Percentiles rank a stretch among this genome's conserved stretches.
These are phyloP conservation scores for Tiliacea citrago DNA, from an alignment of 2,888 invertebrate genomes.

Conservation along the genomic window DNA sequence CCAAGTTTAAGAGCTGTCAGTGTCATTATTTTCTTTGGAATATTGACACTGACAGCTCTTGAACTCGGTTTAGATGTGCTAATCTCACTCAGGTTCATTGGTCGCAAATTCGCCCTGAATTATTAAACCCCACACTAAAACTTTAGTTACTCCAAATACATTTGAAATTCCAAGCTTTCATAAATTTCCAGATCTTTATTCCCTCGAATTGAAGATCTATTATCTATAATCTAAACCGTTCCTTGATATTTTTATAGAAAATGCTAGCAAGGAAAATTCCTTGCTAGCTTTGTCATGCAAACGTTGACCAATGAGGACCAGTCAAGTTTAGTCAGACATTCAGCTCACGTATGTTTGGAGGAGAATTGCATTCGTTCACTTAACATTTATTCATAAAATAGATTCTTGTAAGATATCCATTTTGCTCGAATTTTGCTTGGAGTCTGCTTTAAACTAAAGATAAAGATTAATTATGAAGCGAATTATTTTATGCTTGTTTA, in stretches of 20 bases:
- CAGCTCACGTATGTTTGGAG: conserved; percentile 73
- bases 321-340: conserved; percentile 69
- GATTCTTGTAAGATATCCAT: conserved; percentile 66
- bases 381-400: conserved; percentile 71
- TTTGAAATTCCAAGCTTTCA: conserved; percentile 9
- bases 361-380: conserved; percentile 72
- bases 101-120: no score
- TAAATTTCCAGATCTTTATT: conserved; percentile 53
- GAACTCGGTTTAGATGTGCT: no score
- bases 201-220: conserved; percentile 42
- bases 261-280: no score
- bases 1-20: no score
- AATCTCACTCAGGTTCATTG: no score
- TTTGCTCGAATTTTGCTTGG: conserved; percentile 42
- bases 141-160: neutral
- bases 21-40: no score
- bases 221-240: conserved; percentile 63
- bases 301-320: conserved; percentile 72
- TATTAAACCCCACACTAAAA: neutral
- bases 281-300: conserved; percentile 70
- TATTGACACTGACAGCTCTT: no score
- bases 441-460: neutral
- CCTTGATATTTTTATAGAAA: conserved; percentile 67
- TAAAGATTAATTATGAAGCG: conserved; percentile 1
- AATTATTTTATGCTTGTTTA: neutral